These are phyloP conservation scores for Strigamia maritima DNA, from an alignment of 2,888 invertebrate species.

Conservation along the genomic window DNA sequence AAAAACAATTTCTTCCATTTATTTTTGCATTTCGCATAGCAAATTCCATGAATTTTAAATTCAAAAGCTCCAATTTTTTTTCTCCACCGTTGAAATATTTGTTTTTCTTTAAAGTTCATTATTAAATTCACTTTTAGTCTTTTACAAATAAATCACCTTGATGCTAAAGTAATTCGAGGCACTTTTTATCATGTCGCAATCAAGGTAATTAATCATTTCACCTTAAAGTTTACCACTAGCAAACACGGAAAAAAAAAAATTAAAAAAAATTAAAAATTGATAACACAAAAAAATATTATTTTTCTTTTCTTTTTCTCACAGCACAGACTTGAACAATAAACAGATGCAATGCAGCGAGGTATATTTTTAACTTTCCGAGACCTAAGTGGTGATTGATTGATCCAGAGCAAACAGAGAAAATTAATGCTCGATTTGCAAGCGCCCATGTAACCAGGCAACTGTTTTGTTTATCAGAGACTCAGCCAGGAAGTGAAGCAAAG, in stretches of 20 bases:
- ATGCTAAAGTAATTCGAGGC: neutral
- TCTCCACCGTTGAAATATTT: too few relatives aligned
- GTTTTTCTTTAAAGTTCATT: too few relatives aligned
- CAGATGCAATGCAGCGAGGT: neutral
- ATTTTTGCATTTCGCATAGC: neutral
- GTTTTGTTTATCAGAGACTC: conserved; percentile 11
- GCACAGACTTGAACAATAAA: too few relatives aligned
- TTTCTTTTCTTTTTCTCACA: too few relatives aligned
- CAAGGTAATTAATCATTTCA: neutral
- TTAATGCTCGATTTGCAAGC: conserved; percentile 5
- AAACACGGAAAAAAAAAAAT: neutral
- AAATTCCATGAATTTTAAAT: neutral
- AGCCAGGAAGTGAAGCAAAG: conserved; percentile 16
- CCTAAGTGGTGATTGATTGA: conserved; percentile 3
- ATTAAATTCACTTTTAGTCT: neutral
- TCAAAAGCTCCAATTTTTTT: neutral
- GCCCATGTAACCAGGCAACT: neutral
- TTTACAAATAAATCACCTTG: neutral
- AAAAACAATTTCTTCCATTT: neutral
- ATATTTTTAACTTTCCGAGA: neutral
- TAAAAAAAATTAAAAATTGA: neutral
- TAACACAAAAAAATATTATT: too few relatives aligned
- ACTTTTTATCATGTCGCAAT: neutral
- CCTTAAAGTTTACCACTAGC: neutral
- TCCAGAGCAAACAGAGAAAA: neutral